These are phyloP conservation scores for Thumatha senex DNA, from an alignment of 2,888 invertebrate genomes.

Conservation along the genomic window DNA sequence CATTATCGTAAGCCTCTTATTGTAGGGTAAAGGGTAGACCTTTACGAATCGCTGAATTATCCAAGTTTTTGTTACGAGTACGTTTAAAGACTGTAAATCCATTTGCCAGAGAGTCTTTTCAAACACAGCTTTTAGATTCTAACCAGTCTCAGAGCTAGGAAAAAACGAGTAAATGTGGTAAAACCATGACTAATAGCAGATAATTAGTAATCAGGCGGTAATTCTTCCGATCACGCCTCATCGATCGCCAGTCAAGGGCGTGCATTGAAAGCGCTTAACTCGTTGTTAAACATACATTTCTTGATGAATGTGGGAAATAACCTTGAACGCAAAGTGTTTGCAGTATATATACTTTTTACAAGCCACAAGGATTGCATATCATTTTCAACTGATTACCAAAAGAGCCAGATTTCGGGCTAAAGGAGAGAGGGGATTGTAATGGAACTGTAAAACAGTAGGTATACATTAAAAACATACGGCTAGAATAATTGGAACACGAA, in stretches of 20 bases:
- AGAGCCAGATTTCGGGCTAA: too few relatives aligned
- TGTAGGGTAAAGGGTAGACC: too few relatives aligned
- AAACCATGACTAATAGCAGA: constrained; percentile 53
- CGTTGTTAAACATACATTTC: constrained; percentile 11
- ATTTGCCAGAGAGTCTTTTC: too few relatives aligned
- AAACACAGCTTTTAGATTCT: neutral
- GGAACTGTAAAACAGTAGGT: too few relatives aligned
- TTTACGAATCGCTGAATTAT: neutral
- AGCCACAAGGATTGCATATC: too few relatives aligned
- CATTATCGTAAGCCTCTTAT: too few relatives aligned
- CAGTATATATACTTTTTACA: neutral
- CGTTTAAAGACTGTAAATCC: too few relatives aligned
- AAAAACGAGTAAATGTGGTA: constrained; percentile 34
- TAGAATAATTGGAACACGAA: too few relatives aligned
- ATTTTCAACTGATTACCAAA: too few relatives aligned
- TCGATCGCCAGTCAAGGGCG: constrained; percentile 55
- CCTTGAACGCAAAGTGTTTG: neutral
- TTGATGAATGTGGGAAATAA: constrained; percentile 17
- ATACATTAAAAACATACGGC: too few relatives aligned
- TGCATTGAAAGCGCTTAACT: constrained; percentile 21
- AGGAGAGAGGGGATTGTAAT: too few relatives aligned
- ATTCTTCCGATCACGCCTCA: constrained; percentile 57
- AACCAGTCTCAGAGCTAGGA: neutral
- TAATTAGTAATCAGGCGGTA: constrained; percentile 54
- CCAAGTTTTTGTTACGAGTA: neutral